A percentile compares a stretch with the other conserved stretches of the same genome.
Evolutionary conservation across 1,140 invertebrate species (phyloP).

Genomic region (Heliconius eleuchia): DNA sequence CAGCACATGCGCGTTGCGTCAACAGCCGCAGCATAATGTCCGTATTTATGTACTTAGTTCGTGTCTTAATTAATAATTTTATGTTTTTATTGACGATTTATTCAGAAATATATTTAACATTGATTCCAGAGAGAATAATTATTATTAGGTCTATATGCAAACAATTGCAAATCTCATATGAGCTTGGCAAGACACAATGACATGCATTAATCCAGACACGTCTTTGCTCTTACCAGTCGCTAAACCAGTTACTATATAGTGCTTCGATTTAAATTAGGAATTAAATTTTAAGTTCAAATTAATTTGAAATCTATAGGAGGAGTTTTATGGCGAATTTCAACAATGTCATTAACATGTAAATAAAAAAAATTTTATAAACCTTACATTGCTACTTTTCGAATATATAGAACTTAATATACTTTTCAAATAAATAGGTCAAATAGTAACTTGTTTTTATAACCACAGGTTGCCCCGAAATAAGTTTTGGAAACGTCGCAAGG

Average conservation of each 20-base stretch:
- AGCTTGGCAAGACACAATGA: neutral
- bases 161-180: neutral
- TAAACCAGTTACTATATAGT: neutral
- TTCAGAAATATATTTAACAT: neutral
- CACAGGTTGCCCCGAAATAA: no score
- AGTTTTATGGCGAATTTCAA: neutral
- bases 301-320: neutral
- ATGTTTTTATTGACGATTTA: conserved; percentile 9
- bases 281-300: neutral
- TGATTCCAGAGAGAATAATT: neutral
- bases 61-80: conserved; percentile 5
- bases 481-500: no score
- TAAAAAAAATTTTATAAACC: neutral
- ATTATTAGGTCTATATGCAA: neutral
- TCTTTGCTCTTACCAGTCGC: neutral
- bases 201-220: neutral
- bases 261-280: neutral
- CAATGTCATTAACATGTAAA: neutral
- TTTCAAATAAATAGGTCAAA: no score
- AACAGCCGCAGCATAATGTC: conserved; percentile 53
- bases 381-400: neutral
- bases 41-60: conserved; percentile 22
- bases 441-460: no score
- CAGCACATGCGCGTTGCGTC: conserved; percentile 72
- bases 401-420: neutral